Evolutionary conservation across 2,888 invertebrate species (phyloP), one percentile per base, ranked within the genome.

Genomic region (Balanococcus diminutus): DNA sequence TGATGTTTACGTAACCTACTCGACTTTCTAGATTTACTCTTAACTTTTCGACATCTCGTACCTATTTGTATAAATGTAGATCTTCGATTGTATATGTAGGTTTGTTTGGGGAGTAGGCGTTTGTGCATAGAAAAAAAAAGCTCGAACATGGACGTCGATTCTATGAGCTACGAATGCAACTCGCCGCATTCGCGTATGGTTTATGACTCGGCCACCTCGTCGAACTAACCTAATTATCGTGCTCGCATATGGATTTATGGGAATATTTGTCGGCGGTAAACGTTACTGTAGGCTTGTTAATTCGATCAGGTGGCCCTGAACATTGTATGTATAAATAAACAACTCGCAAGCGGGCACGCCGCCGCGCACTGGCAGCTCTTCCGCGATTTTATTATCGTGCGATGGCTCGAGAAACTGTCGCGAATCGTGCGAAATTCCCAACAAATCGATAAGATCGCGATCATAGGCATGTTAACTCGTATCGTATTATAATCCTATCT

Each of bases 311-410:
- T 28, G 61, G 61, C 61, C 61, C 61, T 67, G 61, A 67, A 67
- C 28, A 67, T 67, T 28, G 61, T 67, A 67, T 67, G 61, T 67
- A 67, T 67, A 67, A 67, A 67, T 67, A 67, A 67, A 67, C 61
- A 67, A 67, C 61, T 67, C 28, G 61, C 3, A 67, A 2, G 28
- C 8, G 8, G 5, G 36, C 36, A 4, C 4, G 19, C 51, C 51
- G 51, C 51, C 51, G 51, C 28, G 3, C 3, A 25, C 28, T 11
- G 5, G 14, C 11, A 2, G 46, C 14, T 67, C 61, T 67, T 67
- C 61, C 61, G 61, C 11, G 61, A 67, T 67, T 67, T 25, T 56
- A 22, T 22, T 8, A 51, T n/a, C 19, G n/a, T 25, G 11, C 25
- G 8, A 11, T 11, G n/a, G n/a, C n/a, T n/a, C 1, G 9, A 61